Evolutionary conservation across 35 echinoderm and acorn worm species (phyloP).

Genomic region (Diadema setosum): DNA sequence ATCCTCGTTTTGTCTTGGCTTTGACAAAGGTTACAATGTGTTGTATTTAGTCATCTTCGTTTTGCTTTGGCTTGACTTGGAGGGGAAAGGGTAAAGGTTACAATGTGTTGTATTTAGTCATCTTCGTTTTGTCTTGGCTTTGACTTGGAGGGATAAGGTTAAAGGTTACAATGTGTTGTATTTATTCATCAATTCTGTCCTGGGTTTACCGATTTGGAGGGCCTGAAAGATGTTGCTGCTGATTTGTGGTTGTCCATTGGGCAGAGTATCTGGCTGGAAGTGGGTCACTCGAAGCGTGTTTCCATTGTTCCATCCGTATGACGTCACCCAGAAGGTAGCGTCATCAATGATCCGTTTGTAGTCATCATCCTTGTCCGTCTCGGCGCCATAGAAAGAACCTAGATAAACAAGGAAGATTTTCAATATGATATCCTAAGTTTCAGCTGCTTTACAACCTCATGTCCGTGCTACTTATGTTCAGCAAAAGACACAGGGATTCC

Average conservation of each 20-base stretch:
- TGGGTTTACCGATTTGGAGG: conserved; percentile 55
- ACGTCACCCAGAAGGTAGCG: not conserved
- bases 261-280: conserved; percentile 8
- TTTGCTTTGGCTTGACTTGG: too few species aligned
- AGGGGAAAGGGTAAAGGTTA: too few species aligned
- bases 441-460: not conserved
- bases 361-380: not conserved
- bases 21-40: too few species aligned
- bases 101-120: too few species aligned
- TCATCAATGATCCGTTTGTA: conserved; percentile 13
- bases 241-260: not conserved
- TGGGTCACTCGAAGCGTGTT: conserved; percentile 56
- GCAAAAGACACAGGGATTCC: too few species aligned
- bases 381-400: not conserved
- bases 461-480: too few species aligned
- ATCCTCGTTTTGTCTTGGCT: too few species aligned
- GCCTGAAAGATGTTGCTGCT: conserved; percentile 74
- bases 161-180: too few species aligned
- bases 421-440: not conserved
- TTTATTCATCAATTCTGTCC: too few species aligned
- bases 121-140: too few species aligned
- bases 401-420: not conserved
- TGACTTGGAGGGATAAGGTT: too few species aligned
- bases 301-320: not conserved
- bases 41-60: too few species aligned